Conservation (phyloP, 2,888 invertebrate genomes). For the Seira ritae region DNA sequence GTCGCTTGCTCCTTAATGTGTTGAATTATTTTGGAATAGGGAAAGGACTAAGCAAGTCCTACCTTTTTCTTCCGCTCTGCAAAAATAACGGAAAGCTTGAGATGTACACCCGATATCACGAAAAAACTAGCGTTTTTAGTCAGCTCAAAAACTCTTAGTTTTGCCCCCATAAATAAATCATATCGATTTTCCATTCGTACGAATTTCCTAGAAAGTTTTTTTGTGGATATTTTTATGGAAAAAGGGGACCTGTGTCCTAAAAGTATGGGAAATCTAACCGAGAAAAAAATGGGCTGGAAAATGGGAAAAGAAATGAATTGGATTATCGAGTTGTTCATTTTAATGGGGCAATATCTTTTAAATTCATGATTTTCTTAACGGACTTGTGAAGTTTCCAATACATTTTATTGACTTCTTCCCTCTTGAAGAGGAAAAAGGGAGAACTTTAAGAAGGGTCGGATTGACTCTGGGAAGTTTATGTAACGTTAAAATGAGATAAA, state of each 20-base stretch:
- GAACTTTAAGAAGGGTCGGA: too few species aligned
- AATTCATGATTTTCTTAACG: constrained; percentile 19
- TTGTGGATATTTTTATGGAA: constrained; percentile 18
- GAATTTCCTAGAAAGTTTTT: too few species aligned
- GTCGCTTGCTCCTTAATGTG: too few species aligned
- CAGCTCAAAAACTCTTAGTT: too few species aligned
- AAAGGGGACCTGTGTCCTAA: background rate
- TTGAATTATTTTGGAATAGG: too few species aligned
- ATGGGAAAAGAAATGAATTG: background rate
- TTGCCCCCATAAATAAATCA: constrained; percentile 25
- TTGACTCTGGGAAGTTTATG: too few species aligned
- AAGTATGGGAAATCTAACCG: background rate
- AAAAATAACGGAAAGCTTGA: constrained; percentile 5
- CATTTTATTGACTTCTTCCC: too few species aligned
- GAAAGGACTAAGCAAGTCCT: too few species aligned
- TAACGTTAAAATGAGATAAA: too few species aligned
- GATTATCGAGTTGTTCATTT: constrained; percentile 41
- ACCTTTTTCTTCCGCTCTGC: background rate
- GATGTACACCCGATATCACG: constrained; percentile 19
- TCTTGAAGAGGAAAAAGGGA: too few species aligned
- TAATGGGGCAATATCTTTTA: constrained; percentile 20
- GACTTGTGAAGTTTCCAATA: constrained; percentile 7
- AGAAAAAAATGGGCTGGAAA: constrained; percentile 28
- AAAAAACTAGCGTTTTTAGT: background rate
- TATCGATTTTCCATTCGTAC: constrained; percentile 46